phyloP scores from a whole-genome alignment of 2,888 invertebrate species.

The Abrostola triplasia region DNA sequence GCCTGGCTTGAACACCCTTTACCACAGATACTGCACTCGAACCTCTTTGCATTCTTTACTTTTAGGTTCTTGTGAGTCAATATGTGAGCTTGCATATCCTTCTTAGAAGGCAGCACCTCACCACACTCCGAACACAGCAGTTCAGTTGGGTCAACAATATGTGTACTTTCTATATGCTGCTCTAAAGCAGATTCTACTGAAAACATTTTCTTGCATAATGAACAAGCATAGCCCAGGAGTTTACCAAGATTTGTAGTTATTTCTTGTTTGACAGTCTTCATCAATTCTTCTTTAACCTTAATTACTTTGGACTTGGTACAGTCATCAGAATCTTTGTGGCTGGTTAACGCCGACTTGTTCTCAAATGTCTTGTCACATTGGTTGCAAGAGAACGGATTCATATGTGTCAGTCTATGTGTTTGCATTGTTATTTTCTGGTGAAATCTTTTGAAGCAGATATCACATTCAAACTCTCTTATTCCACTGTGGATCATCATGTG shows the following conservation, averaged over 20 bases:
- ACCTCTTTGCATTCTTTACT: constrained; percentile 72
- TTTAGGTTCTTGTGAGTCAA: constrained; percentile 70
- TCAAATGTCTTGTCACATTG: constrained; percentile 78
- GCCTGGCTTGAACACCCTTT: constrained; percentile 85
- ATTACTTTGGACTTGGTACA: constrained; percentile 72
- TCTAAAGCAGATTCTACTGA: constrained; percentile 81
- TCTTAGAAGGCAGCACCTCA: constrained; percentile 74
- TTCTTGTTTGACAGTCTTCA: constrained; percentile 82
- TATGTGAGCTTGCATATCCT: constrained; percentile 75
- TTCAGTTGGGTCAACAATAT: constrained; percentile 75
- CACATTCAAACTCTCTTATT: constrained; percentile 82
- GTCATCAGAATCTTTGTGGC: constrained; percentile 71
- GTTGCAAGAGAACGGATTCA: constrained; percentile 75
- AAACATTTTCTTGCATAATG: constrained; percentile 84
- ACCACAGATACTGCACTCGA: constrained; percentile 80
- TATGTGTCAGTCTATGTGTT: constrained; percentile 81
- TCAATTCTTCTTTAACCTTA: constrained; percentile 78
- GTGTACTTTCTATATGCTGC: constrained; percentile 79
- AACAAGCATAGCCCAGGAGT: constrained; percentile 81
- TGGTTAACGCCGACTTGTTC: constrained; percentile 63
- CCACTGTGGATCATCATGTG: constrained; percentile 86
- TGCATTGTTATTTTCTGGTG: constrained; percentile 86
- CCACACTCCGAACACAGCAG: constrained; percentile 77
- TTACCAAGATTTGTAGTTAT: constrained; percentile 79
- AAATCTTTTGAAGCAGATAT: constrained; percentile 82